Evolutionary conservation across 2,113 vertebrate species (phyloP), one percentile per base, ranked within the genome.

Genomic region (Craseonycteris thonglongyai): DNA sequence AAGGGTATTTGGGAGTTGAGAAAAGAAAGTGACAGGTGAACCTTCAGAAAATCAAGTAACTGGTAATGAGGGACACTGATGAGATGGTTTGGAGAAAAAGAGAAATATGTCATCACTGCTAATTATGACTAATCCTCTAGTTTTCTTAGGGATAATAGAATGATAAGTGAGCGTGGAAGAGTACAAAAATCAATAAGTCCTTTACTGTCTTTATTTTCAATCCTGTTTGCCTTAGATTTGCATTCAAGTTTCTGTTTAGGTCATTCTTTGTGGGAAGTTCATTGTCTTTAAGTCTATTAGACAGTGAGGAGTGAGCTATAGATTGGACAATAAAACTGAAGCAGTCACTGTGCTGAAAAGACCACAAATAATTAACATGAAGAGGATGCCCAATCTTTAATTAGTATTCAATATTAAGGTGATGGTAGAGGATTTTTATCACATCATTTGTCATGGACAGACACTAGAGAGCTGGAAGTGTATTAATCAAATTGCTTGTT

Each of bases 81-180:
- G 33, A 93, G 58, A 84, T 47, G 8, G 5, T 71, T 81, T 30
- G 8, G 49, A 75, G 47, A n/a, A n/a, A n/a, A 33, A 69, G 40
- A 92, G 14, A 47, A 49, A 66, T 86, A 79, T 66, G 59, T 74
- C 86, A 80, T 81, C 54, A 56, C 18, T 66, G 59, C 24, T 91
- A 91, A 94, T 86, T 90, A 68, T 30, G 93, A 86, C 22, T 35
- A 85, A 92, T 84, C 8, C 15, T 68, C 92, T 79, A 71, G 24
- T 74, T 89, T 86, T 74, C 49, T 92, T 95, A 76, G 85, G 56
- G 56, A 91, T 91, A 95, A 89, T 72, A 92, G 71, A 84, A 90
- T 94, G 47, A 90, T 35, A 93, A 87, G 24, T 69, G 35, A 95
- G 80, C 69, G 12, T 21, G 68, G 3, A 81, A 42, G 28, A 85